These are phyloP conservation scores for Coecobrya sp. DNA, from an alignment of 2,888 invertebrate genomes.

Conservation along the genomic window DNA sequence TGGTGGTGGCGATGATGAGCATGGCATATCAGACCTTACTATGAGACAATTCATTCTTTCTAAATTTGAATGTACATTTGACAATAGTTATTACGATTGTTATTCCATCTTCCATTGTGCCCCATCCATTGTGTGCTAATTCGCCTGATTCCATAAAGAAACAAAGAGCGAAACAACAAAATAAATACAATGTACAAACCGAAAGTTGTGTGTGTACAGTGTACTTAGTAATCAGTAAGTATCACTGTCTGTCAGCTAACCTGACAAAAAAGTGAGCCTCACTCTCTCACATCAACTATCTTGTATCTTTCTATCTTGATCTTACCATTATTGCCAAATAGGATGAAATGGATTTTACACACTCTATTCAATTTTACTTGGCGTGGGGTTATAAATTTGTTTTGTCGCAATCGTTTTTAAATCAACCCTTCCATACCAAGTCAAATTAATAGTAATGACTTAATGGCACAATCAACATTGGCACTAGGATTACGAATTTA, in stretches of 20 bases:
- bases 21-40: constrained; percentile 56
- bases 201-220: constrained; percentile 74
- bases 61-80: constrained; percentile 62
- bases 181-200: constrained; percentile 56
- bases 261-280: constrained; percentile 50
- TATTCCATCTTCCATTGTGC: constrained; percentile 78
- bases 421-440: neutral
- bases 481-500: neutral
- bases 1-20: constrained; percentile 49
- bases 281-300: constrained; percentile 13
- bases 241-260: constrained; percentile 62
- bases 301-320: constrained; percentile 27
- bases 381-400: constrained; percentile 20
- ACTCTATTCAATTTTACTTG: neutral
- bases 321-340: constrained; percentile 42
- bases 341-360: neutral
- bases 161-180: constrained; percentile 58
- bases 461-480: neutral
- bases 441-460: constrained; percentile 13
- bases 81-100: constrained; percentile 79
- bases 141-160: constrained; percentile 72
- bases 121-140: constrained; percentile 79
- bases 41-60: constrained; percentile 62
- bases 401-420: neutral
- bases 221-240: constrained; percentile 63